These are phyloP conservation scores for Gallinago undulata DNA, from an alignment of 2,113 vertebrate genomes.

Conservation along the genomic window DNA sequence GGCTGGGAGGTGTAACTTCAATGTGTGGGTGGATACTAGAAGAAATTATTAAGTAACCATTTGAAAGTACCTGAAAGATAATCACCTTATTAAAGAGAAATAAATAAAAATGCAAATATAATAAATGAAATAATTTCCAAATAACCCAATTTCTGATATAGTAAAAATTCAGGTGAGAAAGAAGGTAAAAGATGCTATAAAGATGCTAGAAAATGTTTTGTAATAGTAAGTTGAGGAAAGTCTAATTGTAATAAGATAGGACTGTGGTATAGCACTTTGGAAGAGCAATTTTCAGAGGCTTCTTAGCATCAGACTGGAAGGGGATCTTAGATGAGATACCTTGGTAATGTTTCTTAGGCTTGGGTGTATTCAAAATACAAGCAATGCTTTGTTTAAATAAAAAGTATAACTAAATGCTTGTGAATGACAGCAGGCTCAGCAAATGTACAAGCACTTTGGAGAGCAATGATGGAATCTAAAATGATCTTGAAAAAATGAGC, in stretches of 20 bases:
- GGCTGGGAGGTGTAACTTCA: background rate
- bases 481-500: background rate
- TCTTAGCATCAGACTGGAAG: background rate
- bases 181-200: background rate
- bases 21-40: background rate
- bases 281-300: background rate
- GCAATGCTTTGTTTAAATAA: background rate
- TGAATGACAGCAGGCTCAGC: background rate
- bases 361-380: background rate
- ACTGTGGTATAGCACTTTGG: background rate
- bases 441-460: background rate
- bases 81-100: background rate
- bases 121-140: background rate
- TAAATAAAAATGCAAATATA: background rate
- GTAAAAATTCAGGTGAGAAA: background rate
- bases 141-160: background rate
- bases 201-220: background rate
- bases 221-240: background rate
- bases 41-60: constrained; percentile 16
- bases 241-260: background rate
- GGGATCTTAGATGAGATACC: background rate
- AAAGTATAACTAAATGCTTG: background rate
- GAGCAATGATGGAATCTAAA: background rate
- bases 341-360: background rate
- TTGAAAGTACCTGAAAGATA: background rate